Base-by-base conservation (phyloP, 92 coral and sea anemone genomes). In the Palythoa grandis region DNA sequence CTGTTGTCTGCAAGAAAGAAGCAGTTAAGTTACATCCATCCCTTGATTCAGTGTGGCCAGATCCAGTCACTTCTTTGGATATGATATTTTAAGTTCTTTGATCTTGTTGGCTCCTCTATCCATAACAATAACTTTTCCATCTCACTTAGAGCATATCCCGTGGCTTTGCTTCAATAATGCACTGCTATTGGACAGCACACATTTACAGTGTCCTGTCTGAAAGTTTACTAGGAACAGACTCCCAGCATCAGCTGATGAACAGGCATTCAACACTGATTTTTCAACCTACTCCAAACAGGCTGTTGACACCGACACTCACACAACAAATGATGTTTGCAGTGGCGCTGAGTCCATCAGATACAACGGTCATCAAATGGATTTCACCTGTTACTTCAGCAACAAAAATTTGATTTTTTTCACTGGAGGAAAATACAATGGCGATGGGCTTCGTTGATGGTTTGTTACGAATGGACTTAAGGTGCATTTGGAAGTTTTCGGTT, bases 221-320 rank as follows among this genome's bases (percentile, higher is more conserved):
- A 69, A 52, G 61, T 86, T 66, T 50, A 86, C 73, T 24, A 65
- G 67, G 56, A 20, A 75, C 83, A 86, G 88, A 86, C 88, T 83
- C 76, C 88, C 88, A 58, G 76, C 43, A 86, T 86, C 88, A 48
- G 88, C 88, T 52, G 88, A 85, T 75, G 83, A 85, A 50, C 74
- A 20, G 25, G 74, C 82, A 85, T 74, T 77, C 70, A 60, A 25
- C 82, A 57, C 67, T 60, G 69, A 19, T 52, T 77, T 77, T 77
- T 53, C 29, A 77, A 52, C 70, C 70, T 58, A 77, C 54, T 58
- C 82, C 82, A 77, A 77, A 77, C 25, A 77, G 25, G 25, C 29
- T 57, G 23, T 29, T 57, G 68, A 77, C 69, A 12, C 68, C 82
- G 23, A 77, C 25, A 29, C 82, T 77, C 23, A 77, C 23, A 50